Percentiles rank a stretch among this genome's conserved stretches.
These are phyloP conservation scores for Neodiprion pinetum DNA, from an alignment of 1,140 invertebrate genomes.

Conservation along the genomic window DNA sequence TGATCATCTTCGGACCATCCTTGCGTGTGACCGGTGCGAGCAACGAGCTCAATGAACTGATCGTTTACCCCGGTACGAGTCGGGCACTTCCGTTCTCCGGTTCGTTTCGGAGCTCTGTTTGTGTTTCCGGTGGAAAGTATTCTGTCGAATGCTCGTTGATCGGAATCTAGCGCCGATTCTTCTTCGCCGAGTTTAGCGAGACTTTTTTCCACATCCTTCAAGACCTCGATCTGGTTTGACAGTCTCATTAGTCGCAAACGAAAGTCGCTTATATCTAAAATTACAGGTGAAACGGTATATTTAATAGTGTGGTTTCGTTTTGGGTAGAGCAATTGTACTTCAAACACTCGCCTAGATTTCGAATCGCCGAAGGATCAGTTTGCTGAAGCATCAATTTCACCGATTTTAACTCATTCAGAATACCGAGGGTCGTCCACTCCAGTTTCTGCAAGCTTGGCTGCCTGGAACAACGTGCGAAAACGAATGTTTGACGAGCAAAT, in stretches of 20 bases:
- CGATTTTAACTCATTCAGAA: conserved; percentile 39
- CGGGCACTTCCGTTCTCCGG: background rate
- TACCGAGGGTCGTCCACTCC: conserved; percentile 30
- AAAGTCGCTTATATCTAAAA: conserved; percentile 45
- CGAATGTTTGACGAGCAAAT: background rate
- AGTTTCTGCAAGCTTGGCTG: background rate
- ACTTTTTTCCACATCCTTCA: conserved; percentile 34
- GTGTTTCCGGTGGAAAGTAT: conserved; percentile 28
- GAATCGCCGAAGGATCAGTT: conserved; percentile 30
- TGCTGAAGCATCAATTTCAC: conserved; percentile 33
- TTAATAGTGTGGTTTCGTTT: background rate
- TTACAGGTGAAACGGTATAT: conserved; percentile 6
- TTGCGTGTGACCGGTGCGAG: conserved; percentile 47
- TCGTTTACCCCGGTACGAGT: background rate
- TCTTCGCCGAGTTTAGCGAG: conserved; percentile 39
- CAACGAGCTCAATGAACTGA: conserved; percentile 9
- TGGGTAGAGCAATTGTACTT: background rate
- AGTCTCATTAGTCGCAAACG: conserved; percentile 45
- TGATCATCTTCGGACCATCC: conserved; percentile 56
- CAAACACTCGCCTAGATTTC: conserved; percentile 41
- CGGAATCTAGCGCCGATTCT: conserved; percentile 39
- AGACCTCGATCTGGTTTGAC: conserved; percentile 49
- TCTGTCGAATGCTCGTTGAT: conserved; percentile 39
- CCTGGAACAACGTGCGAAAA: conserved; percentile 25
- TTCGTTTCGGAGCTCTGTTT: conserved; percentile 14